Base-by-base conservation (phyloP, 2,888 invertebrate species). In the Melanophora roralis region DNA sequence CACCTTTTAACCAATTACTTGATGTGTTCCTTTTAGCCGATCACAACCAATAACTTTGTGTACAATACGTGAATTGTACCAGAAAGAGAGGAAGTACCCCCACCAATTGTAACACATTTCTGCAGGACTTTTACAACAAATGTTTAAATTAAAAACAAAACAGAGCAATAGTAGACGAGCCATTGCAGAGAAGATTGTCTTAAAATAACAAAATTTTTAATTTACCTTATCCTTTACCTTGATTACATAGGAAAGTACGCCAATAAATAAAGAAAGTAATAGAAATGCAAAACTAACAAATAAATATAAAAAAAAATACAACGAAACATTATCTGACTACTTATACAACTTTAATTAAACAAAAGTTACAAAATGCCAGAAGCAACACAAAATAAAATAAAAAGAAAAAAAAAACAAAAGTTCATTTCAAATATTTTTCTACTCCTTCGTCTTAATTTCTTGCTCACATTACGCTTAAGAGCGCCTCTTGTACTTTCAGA, bases 341-440 rank as follows among this genome's bases (percentile, higher is more conserved):
- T 65, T 71, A 40, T 59, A 74, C 59, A 32, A 47, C 51, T 74
- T 69, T 65, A 77, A 71, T 77, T 77, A 77, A 71, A 65, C 64
- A 77, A 57, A 77, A 76, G 23, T 71, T 67, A 8, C 27, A 55
- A 53, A 69, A 71, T 71, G 64, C 74, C 71, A 40, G 19, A 53
- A 65, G 74, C 69, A 38, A 67, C 65, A 19, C 23, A 62, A 43
- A 65, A 38, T 8, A 8, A 19, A 27, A 40, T 32, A 12, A 9
- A 45, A 53, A 64, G 40, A 43, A 40, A 32, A 49, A 55, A 38
- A 36, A 40, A 4, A 27, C 6, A 2, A 40, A 69, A 69, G 32
- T 64, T 57, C 14, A 47, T 19, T 57, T 49, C 19, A 57, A 5
- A 55, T 62, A 12, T 4, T 45, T 19, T 49, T 68, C 21, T 21